These are phyloP conservation scores for Noctilio leporinus DNA, from an alignment of 2,113 vertebrate genomes.

Conservation along the genomic window DNA sequence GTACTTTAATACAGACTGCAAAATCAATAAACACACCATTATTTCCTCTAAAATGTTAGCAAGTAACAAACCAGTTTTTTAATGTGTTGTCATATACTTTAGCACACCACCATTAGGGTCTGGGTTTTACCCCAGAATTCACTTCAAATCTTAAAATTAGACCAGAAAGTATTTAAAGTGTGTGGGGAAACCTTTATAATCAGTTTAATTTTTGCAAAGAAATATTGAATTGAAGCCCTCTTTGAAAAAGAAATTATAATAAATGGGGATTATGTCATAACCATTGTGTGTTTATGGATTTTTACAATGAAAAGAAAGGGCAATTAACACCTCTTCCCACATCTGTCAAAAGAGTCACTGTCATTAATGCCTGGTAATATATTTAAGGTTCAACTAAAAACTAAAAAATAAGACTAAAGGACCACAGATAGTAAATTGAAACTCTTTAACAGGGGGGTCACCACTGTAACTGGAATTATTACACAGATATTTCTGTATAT, in stretches of 20 bases:
- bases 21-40: not conserved
- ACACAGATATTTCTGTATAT: not conserved
- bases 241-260: slow-evolving; percentile 11
- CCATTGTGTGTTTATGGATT: not conserved
- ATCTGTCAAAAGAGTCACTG: not conserved
- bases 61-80: not conserved
- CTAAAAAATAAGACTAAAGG: not conserved
- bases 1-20: not conserved
- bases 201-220: not conserved
- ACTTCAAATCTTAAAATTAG: slow-evolving; percentile 3
- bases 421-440: not conserved
- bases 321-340: not conserved
- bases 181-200: not conserved
- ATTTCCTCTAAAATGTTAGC: not conserved
- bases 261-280: not conserved
- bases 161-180: not conserved
- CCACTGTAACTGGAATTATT: not conserved
- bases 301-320: not conserved
- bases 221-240: not conserved
- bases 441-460: not conserved
- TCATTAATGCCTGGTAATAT: not conserved
- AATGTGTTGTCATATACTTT: not conserved
- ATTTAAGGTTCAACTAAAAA: slow-evolving; percentile 3
- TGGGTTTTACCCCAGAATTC: not conserved
- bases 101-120: not conserved